Evolutionary conservation across 2,888 invertebrate genomes (phyloP), one percentile per base, ranked within the genome.

Genomic region (Euclidia mi): DNA sequence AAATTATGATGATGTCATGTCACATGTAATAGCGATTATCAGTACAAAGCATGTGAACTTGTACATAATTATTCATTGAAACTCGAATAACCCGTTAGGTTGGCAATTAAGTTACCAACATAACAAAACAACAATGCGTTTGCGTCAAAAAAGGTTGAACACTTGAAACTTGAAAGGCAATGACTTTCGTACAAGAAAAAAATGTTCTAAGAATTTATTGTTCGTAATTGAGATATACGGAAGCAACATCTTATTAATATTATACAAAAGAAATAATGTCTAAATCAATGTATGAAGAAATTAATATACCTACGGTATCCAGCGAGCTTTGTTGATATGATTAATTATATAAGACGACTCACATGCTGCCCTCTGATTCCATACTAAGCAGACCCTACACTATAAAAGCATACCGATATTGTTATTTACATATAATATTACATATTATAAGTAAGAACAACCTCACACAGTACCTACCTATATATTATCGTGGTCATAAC

Each of bases 51-150:
- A 60, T 81, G 81, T 77, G 82, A 81, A 81, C 76, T 71, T 71
- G 50, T 55, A 64, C 65, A 68, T 81, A 79, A 79, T 78, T 71
- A 78, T 63, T 62, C 72, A 79, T 81, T 78, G 77, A 76, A 71
- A 72, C 62, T 62, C 56, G 67, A 53, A 63, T 57, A 66, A 69
- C 66, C 79, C 81, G 79, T 77, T 81, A 72, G 49, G 44, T 41
- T 38, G 48, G 65, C 62, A 62, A 69, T 66, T 70, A 67, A 68
- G 42, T 66, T 59, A 64, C 63, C 49, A 53, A 47, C 58, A 63
- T 76, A 59, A 72, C 38, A 42, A 67, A 35, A 56, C 43, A 46
- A 55, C 55, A 71, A 58, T 61, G 61, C 42, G 55, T 55, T 43
- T 49, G 25, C 51, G 64, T 58, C 42, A 45, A 61, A 63, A 65